Evolutionary conservation across 1,140 invertebrate species (phyloP).

Genomic region (Telenomus remus): DNA sequence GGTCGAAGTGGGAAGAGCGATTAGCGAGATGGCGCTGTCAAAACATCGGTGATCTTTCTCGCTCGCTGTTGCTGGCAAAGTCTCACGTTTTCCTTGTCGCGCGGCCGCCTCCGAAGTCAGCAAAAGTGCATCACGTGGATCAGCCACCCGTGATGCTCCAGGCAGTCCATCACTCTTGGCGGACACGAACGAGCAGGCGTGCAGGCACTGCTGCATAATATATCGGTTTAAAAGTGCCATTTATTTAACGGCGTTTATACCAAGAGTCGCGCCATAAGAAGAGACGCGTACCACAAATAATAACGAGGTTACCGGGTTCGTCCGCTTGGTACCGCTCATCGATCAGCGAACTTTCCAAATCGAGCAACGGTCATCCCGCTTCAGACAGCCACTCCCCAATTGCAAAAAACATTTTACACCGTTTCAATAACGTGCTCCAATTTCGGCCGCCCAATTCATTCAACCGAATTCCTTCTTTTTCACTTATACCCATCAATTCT

Average conservation of each 20-base stretch:
- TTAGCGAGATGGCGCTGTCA: conserved; percentile 72
- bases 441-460: background rate
- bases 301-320: conserved; percentile 70
- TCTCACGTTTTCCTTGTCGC: conserved; percentile 19
- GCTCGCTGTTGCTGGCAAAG: conserved; percentile 1
- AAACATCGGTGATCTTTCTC: conserved; percentile 64
- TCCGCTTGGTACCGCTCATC: conserved; percentile 49
- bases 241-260: conserved; percentile 72
- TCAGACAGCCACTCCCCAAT: background rate
- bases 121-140: conserved; percentile 62
- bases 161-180: conserved; percentile 69
- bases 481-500: background rate
- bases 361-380: conserved; percentile 28
- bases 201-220: conserved; percentile 67
- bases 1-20: conserved; percentile 71
- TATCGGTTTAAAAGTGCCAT: conserved; percentile 74
- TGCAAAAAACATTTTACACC: conserved; percentile 11
- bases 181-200: conserved; percentile 55
- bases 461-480: background rate
- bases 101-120: conserved; percentile 33
- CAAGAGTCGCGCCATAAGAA: conserved; percentile 65
- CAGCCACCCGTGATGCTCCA: conserved; percentile 67
- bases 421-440: conserved; percentile 16
- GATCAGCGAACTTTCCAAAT: conserved; percentile 46
- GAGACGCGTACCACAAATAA: conserved; percentile 66